Evolutionary conservation across 2,888 invertebrate species (phyloP), one percentile per base, ranked within the genome.

Genomic region (Apodemia mormo): DNA sequence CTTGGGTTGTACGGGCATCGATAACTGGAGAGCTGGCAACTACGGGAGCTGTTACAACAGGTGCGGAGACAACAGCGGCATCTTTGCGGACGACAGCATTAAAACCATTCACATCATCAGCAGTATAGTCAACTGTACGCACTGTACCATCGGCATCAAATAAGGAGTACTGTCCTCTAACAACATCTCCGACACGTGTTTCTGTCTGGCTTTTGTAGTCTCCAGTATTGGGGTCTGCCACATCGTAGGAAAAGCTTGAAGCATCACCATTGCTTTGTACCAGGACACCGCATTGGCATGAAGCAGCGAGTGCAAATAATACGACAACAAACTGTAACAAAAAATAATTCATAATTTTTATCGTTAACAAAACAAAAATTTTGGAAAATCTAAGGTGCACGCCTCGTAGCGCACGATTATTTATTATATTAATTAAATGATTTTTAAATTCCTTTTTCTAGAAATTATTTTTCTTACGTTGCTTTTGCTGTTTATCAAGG

Each of bases 21-120:
- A 76, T 74, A 10, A 81, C 77, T 30, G 81, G 45, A 45, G 45
- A 45, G 45, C 12, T 45, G 12, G 45, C 58, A 58, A 58, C 58
- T 22, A 22, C 54, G 5, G 58, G 58, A 29, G 58, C 66, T 58
- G 65, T 72, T 61, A 71, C 72, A 66, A 67, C 70, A 67, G 67
- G 72, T 49, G 43, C 73, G 71, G 58, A 73, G 22, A 74, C 74
- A 52, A 74, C 71, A 45, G 72, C 64, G 10, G 77, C 74, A 73
- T 86, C 87, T 74, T 85, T 86, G 74, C 83, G 85, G 3, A 91
- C 91, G 45, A 89, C 85, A 58, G 91, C 90, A 79, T 88, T 90
- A 81, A 94, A 94, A 70, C 94, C 94, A 74, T 90, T 89, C 79
- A 71, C 22, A 90, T 85, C 82, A 72, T 90, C 88, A 71, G 89